These are phyloP conservation scores for Hypanus sabinus DNA, from an alignment of 2,113 vertebrate species.

Conservation along the genomic window DNA sequence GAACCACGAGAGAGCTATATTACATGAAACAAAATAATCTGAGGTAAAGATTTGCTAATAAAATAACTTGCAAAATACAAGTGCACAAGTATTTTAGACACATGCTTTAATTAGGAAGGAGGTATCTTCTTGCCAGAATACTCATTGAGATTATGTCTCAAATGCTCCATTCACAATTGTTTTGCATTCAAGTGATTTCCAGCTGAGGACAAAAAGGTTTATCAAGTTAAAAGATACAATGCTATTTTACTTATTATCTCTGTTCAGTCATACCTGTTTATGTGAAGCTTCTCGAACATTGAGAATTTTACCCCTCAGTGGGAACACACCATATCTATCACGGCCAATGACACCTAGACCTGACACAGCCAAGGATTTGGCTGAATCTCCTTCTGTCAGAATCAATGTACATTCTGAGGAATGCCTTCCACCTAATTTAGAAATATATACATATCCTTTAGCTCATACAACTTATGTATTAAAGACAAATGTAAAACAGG, in stretches of 20 bases:
- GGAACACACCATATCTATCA: conserved; percentile 93
- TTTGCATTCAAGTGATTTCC: neutral
- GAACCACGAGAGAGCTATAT: neutral
- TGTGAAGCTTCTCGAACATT: conserved; percentile 96
- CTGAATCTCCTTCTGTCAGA: conserved; percentile 94
- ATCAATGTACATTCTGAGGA: conserved; percentile 93
- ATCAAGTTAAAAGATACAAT: neutral
- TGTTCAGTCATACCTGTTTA: conserved; percentile 71
- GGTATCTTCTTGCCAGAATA: neutral
- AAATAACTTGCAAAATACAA: neutral
- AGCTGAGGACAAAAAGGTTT: neutral
- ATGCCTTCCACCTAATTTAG: conserved; percentile 80
- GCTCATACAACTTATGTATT: neutral
- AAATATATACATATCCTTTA: neutral
- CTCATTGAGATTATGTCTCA: neutral
- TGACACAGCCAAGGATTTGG: conserved; percentile 92
- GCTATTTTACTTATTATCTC: neutral
- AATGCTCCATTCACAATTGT: neutral
- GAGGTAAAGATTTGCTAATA: neutral
- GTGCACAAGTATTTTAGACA: neutral
- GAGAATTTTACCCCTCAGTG: conserved; percentile 93
- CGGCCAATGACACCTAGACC: conserved; percentile 91
- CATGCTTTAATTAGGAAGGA: neutral
- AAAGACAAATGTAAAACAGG: neutral
- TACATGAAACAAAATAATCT: neutral